phyloP scores from a whole-genome alignment of 2,888 invertebrate genomes.

The Corbicula japonica region DNA sequence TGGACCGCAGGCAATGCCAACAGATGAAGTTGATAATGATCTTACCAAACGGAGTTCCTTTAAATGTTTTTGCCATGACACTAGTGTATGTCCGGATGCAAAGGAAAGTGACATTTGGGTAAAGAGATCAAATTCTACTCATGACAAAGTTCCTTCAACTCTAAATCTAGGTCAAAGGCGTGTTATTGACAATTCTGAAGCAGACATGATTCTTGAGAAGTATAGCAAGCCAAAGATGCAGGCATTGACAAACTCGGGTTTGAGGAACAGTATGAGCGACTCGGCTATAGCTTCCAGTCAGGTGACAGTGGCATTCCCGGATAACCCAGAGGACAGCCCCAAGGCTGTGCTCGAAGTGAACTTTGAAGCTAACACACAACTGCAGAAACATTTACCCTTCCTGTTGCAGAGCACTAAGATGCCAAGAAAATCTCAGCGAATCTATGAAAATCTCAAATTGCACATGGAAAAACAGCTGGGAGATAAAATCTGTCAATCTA shows the following conservation, averaged over 20 bases:
- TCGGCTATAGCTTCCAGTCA: conserved; percentile 61
- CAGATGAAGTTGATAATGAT: conserved; percentile 11
- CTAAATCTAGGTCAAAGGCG: conserved; percentile 29
- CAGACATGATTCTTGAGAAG: conserved; percentile 60
- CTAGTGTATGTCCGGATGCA: conserved; percentile 2
- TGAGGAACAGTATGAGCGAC: conserved; percentile 81
- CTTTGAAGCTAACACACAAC: conserved; percentile 49
- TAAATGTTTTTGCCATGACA: conserved; percentile 17
- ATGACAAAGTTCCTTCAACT: background rate
- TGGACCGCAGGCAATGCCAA: background rate
- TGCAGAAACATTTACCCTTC: conserved; percentile 66
- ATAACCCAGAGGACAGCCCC: conserved; percentile 42
- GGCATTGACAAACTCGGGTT: conserved; percentile 69
- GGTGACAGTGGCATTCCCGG: conserved; percentile 44
- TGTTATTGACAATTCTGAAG: conserved; percentile 59
- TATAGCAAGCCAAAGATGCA: conserved; percentile 50
- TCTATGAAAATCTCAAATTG: conserved; percentile 76
- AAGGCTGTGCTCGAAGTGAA: conserved; percentile 61
- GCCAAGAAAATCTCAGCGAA: conserved; percentile 76
- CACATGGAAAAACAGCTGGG: conserved; percentile 72
- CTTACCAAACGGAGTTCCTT: background rate
- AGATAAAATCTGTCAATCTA: conserved; percentile 72
- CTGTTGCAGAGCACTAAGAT: conserved; percentile 62
- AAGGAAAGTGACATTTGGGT: conserved; percentile 31
- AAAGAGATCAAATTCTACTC: conserved; percentile 1